These are phyloP conservation scores for Diploscapter pachys DNA, from an alignment of 1,140 invertebrate genomes.

Conservation along the genomic window DNA sequence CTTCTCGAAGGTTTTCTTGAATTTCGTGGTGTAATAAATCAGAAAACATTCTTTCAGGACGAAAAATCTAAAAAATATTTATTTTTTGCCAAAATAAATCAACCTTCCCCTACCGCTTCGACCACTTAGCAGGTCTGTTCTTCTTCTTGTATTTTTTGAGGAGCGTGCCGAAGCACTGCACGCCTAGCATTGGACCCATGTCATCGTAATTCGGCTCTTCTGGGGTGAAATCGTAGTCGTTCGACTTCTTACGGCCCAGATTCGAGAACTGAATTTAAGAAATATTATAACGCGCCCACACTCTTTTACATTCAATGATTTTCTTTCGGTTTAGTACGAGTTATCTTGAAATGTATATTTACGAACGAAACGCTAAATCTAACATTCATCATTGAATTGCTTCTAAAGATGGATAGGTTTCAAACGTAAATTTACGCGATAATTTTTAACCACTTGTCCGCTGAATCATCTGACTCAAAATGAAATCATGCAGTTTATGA, in stretches of 20 bases:
- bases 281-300: neutral
- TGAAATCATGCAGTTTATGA: no score
- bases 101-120: conserved; percentile 31
- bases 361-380: neutral
- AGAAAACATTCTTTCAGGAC: conserved; percentile 46
- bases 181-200: conserved; percentile 30
- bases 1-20: conserved; percentile 42
- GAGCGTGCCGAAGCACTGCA: conserved; percentile 42
- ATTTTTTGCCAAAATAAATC: conserved; percentile 8
- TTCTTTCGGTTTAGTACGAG: neutral
- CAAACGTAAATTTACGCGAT: neutral
- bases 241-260: conserved; percentile 27
- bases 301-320: neutral
- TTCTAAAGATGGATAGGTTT: neutral
- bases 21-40: conserved; percentile 40
- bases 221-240: conserved; percentile 37
- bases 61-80: conserved; percentile 37
- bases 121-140: conserved; percentile 43
- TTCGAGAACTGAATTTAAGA: conserved; percentile 28
- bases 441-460: no score
- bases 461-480: no score
- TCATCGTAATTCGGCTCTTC: conserved; percentile 30
- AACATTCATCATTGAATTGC: neutral
- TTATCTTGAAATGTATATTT: neutral
- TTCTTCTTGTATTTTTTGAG: conserved; percentile 46